Evolutionary conservation across 2,888 invertebrate species (phyloP).

Genomic region (Penaeus monodon): DNA sequence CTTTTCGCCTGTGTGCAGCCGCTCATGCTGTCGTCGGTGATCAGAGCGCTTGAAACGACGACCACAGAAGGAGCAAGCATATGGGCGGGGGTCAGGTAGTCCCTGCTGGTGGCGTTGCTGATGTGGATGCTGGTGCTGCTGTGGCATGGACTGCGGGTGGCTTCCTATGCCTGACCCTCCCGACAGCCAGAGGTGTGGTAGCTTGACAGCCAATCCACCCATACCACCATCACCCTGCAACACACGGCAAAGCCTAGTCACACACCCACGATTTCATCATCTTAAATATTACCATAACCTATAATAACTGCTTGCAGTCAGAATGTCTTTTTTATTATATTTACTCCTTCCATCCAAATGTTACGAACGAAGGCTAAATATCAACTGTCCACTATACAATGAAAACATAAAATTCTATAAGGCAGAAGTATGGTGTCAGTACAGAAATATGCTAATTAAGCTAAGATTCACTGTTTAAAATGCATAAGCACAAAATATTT

Average conservation of each 20-base stretch:
- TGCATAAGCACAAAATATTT: too few relatives aligned
- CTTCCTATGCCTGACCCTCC: constrained; percentile 38
- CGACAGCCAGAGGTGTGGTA: constrained; percentile 47
- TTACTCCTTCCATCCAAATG: constrained; percentile 6
- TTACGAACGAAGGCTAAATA: too few relatives aligned
- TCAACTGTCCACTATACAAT: too few relatives aligned
- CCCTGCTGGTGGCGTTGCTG: constrained; percentile 46
- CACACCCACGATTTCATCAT: constrained; percentile 29
- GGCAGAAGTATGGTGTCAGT: too few relatives aligned
- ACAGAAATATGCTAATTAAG: too few relatives aligned
- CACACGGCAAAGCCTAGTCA: constrained; percentile 57
- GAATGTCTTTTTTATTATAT: constrained; percentile 5
- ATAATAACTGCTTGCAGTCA: not conserved
- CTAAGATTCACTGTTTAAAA: too few relatives aligned
- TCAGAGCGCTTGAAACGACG: constrained; percentile 64
- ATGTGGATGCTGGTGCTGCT: constrained; percentile 38
- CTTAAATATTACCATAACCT: too few relatives aligned
- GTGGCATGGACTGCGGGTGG: constrained; percentile 34
- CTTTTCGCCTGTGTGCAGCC: constrained; percentile 65
- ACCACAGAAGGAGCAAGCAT: constrained; percentile 62
- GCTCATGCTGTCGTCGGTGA: constrained; percentile 63
- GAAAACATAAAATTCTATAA: too few relatives aligned
- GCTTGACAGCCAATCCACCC: constrained; percentile 48
- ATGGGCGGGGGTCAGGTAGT: constrained; percentile 56
- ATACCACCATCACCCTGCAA: constrained; percentile 54